Evolutionary conservation across 2,797 vertebrate genomes (phyloP), one percentile per base, ranked within the genome.

Genomic region (Limosa lapponica): DNA sequence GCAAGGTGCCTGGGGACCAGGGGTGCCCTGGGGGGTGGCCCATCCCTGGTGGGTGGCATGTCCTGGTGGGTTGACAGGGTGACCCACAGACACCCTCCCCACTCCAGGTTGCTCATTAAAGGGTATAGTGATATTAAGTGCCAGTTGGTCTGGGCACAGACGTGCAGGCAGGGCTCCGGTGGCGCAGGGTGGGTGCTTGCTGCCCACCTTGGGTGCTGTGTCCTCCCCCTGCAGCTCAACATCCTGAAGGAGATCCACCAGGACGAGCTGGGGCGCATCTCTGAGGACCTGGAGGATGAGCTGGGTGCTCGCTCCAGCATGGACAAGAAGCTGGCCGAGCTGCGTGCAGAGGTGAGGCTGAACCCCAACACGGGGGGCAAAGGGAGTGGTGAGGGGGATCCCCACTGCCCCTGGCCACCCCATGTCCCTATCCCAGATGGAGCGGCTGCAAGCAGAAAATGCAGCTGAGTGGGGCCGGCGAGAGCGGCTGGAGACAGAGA

Each of bases 261-360:
- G 97, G 99, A 99, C 0, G 99, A 99, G 88, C 97, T 99, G 36
- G 99, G 99, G 6, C 99, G 99, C 62, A 99, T 99, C 96, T 99
- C 99, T 0, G 99, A 99, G 92, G 99, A 99, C 96, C 97, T 99
- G 94, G 99, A 99, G 96, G 99, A 99, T 0, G 99, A 99, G 83
- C 98, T 99, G 83, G 99, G 99, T 0, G 99, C 99, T 3, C 98
- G 99, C 12, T 99, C 98, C 92, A 99, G 98, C 95, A 99, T 99
- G 99, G 99, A 99, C 98, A 99, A 99, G 98, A 99, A 99, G 87
- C 98, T 99, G 91, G 99, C 99, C 0, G 99, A 99, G 69, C 98
- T 99, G 48, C 98, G 99, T 10, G 98, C 98, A 0, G 99, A 99
- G 99, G 99, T 99, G 95, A 98, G 97, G 52, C 43, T 2, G 0